A percentile compares a stretch with the other conserved stretches of the same genome.
Evolutionary conservation across 2,113 vertebrate genomes (phyloP).

Genomic region (Burhinus oedicnemus): DNA sequence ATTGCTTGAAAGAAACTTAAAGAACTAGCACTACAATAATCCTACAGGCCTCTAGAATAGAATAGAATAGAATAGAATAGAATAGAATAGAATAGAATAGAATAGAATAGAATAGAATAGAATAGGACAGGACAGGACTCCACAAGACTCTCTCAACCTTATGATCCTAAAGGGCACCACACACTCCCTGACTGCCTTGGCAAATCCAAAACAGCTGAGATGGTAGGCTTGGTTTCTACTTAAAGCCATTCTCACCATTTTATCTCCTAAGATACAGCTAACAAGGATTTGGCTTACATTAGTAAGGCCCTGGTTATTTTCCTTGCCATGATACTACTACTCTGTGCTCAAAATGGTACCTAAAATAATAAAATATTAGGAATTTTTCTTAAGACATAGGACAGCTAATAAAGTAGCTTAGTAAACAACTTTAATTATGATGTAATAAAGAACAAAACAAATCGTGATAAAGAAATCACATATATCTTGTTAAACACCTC

Average conservation of each 20-base stretch:
- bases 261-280: fast-evolving
- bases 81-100: no score
- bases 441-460: neutral
- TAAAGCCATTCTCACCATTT: neutral
- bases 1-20: neutral
- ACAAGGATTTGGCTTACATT: fast-evolving
- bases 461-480: fast-evolving
- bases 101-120: no score
- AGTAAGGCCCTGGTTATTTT: fast-evolving
- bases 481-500: neutral
- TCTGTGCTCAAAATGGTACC: neutral
- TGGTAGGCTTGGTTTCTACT: neutral
- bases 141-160: fast-evolving
- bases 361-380: neutral
- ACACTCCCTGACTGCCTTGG: neutral
- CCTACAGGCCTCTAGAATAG: no score
- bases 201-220: neutral
- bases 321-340: fast-evolving
- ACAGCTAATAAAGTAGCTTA: fast-evolving
- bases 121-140: no score
- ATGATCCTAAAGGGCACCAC: fast-evolving
- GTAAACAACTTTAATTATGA: fast-evolving
- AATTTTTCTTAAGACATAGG: fast-evolving
- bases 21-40: neutral
- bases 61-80: no score